Base-by-base conservation (phyloP, 2,888 invertebrate genomes). In the Dione vanillae region DNA sequence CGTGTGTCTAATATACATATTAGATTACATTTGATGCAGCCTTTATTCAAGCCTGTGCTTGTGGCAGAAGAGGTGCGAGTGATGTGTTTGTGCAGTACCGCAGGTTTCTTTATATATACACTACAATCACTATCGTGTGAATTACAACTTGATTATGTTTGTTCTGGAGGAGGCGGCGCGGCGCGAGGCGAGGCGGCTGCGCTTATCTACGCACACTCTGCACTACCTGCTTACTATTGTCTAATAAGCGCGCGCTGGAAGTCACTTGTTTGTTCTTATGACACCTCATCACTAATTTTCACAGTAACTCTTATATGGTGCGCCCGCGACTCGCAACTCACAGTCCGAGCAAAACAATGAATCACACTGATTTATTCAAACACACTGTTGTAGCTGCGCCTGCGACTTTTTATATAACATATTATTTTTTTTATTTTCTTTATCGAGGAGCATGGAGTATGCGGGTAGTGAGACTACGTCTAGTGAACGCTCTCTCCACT, bases 121-220 rank as follows among this genome's bases (percentile, higher is more conserved):
- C 47, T 37, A n/a, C 11, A 43, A 67, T 62, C 65, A 52, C 58
- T 71, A 71, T 73, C 70, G 49, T 65, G 67, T 67, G 41, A 72
- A 67, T 72, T 74, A 70, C 66, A 51, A 59, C 61, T 75, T 72
- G 56, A 70, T 70, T 66, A 66, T 67, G 65, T 70, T 68, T 73
- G 75, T 52, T 40, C 65, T 14, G 54, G 47, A 27, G 27, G 41
- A 11, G 27, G 73, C 49, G 16, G 49, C 52, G 65, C 16, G 65
- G 51, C 27, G 20, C 7, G 11, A 2, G 54, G 54, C 0, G 9
- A 14, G 35, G 35, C 40, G 56, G 19, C 27, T 37, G 37, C 35
- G 54, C 64, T 61, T 68, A 68, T 66, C 64, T 54, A 62, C n/a
- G 9, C 59, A 14, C 1, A 40, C n/a, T 19, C 7, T 16, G 20